Evolutionary conservation across 1,140 invertebrate genomes (phyloP).

Genomic region (Lepidurus arcticus): DNA sequence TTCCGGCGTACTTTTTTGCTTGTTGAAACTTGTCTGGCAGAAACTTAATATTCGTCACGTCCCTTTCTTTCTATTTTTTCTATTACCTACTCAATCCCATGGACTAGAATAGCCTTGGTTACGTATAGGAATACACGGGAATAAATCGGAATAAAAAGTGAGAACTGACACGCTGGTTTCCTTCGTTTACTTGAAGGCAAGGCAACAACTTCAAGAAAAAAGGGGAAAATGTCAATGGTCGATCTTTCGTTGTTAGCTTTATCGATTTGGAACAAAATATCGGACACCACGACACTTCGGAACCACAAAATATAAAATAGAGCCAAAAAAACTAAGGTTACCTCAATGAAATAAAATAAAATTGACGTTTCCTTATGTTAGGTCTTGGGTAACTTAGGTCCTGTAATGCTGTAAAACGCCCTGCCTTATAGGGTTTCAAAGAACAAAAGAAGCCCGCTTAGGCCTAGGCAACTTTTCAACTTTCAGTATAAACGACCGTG

Average conservation of each 20-base stretch:
- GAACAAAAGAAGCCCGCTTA: background rate
- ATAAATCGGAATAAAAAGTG: background rate
- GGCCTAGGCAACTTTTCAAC: background rate
- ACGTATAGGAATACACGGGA: background rate
- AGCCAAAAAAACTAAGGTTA: background rate
- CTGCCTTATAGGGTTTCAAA: background rate
- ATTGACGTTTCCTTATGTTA: background rate
- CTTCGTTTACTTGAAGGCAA: background rate
- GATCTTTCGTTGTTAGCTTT: background rate
- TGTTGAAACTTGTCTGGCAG: background rate
- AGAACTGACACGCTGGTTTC: background rate
- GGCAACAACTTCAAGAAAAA: background rate
- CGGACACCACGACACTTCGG: background rate
- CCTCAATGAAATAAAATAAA: background rate
- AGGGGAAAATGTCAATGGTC: background rate
- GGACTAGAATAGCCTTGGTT: background rate
- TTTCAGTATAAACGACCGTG: background rate
- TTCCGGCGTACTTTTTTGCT: background rate
- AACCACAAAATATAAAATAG: background rate
- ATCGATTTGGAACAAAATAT: conserved; percentile 36
- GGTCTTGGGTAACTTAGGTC: background rate
- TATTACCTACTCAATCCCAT: background rate
- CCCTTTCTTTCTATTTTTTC: background rate
- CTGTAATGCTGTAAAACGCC: background rate
- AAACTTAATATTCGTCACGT: conserved; percentile 2